Evolutionary conservation across 2,888 invertebrate genomes (phyloP).

Genomic region (Camptogramma bilineatum): DNA sequence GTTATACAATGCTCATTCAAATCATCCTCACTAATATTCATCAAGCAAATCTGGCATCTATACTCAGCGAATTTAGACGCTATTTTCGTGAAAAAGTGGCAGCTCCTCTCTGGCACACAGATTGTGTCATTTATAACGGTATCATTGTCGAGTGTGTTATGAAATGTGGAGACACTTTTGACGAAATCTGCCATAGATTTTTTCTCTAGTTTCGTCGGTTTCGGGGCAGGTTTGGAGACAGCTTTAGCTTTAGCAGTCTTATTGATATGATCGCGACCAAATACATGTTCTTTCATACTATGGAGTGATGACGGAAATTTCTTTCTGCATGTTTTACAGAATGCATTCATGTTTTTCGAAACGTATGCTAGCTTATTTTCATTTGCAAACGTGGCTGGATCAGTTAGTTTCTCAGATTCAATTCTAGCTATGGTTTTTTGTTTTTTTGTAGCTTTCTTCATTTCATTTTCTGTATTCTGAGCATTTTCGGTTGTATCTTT

Average conservation of each 20-base stretch:
- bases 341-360: conserved; percentile 42
- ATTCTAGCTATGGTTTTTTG: background rate
- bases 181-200: conserved; percentile 2
- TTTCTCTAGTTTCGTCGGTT: conserved; percentile 11
- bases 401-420: background rate
- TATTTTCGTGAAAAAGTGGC: conserved; percentile 39
- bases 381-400: conserved; percentile 43
- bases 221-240: background rate
- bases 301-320: conserved; percentile 48
- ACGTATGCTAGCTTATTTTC: conserved; percentile 49
- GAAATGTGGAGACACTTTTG: background rate
- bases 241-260: conserved; percentile 27
- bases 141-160: conserved; percentile 20
- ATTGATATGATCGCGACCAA: conserved; percentile 51
- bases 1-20: conserved; percentile 12
- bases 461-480: background rate
- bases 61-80: background rate
- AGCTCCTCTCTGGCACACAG: conserved; percentile 46
- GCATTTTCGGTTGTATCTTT: conserved; percentile 9
- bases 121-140: conserved; percentile 51
- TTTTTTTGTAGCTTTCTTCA: conserved; percentile 3
- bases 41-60: conserved; percentile 33
- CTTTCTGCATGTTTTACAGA: conserved; percentile 48
- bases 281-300: conserved; percentile 55
- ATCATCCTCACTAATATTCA: conserved; percentile 18